Base-by-base conservation (phyloP, 2,797 vertebrate species). In the Spinibarbus caldwelli region DNA sequence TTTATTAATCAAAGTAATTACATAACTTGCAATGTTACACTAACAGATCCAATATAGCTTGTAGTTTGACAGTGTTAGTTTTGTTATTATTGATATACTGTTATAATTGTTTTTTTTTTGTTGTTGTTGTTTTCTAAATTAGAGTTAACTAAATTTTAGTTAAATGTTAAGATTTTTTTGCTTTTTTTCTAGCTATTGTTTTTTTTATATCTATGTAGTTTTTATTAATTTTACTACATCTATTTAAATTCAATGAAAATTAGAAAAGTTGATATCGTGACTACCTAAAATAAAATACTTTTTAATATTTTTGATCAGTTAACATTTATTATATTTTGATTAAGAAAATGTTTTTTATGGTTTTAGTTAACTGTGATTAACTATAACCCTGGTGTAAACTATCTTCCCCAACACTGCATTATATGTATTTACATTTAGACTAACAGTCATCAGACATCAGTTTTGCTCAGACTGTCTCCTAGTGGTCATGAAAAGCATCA, bases 401-500 rank as follows among this genome's bases (percentile, higher is more conserved):
- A 31, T 64, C 26, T 26, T 59, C 5, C n/a, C n/a, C 10, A 64
- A 64, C 14, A 17, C 54, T 17, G 47, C 45, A 49, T 17, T 49
- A 57, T n/a, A 57, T n/a, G 23, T 57, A 57, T 9, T 57, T 4
- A 11, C 9, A 8, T 54, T 54, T 3, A 54, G 21, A 23, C 57
- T 2, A 26, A 26, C 57, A 29, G 26, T 29, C 26, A 17, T 31
- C 29, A 64, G 59, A 64, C 29, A 64, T 66, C 29, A 19, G 12
- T 21, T 78, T 31, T n/a, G 62, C 8, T 41, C 47, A 59, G 38
- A 57, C 70, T 80, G 52, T 17, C 41, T 34, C 5, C 80, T 76
- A 34, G 45, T 66, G 84, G 81, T 49, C 21, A 31, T 84, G 8
- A 38, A 81, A 29, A 59, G 29, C 45, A 54, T 47, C 23, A 59